Conservation (phyloP, 2,797 vertebrate species). For the Nannoperca obscura region DNA sequence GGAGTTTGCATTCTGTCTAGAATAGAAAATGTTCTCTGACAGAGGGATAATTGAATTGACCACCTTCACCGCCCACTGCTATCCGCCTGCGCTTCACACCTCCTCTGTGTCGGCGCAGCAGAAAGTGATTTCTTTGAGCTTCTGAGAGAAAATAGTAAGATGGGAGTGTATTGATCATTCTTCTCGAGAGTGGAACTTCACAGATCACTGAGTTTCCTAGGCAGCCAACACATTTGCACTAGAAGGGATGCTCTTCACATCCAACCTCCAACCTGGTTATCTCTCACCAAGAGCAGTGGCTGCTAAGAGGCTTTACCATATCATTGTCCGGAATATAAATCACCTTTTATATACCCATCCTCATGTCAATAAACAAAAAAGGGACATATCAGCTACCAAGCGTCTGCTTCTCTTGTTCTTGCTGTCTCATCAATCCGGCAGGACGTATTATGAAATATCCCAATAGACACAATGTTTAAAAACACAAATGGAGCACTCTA, state of each 20-base stretch:
- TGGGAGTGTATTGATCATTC: conserved; percentile 81
- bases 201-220: conserved; percentile 72
- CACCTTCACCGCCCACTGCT: conserved; percentile 66
- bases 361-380: conserved; percentile 65
- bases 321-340: conserved; percentile 77
- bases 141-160: conserved; percentile 76
- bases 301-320: conserved; percentile 71
- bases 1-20: conserved; percentile 43
- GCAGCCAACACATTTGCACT: conserved; percentile 57
- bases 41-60: conserved; percentile 79
- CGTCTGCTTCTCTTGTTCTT: conserved; percentile 22
- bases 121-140: conserved; percentile 77
- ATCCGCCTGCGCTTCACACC: conserved; percentile 62
- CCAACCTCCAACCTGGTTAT: conserved; percentile 72
- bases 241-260: conserved; percentile 56
- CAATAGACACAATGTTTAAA: conserved; percentile 27
- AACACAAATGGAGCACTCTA: background rate
- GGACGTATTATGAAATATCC: conserved; percentile 41
- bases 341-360: conserved; percentile 45
- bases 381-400: conserved; percentile 25
- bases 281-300: conserved; percentile 48
- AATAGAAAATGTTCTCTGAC: conserved; percentile 70
- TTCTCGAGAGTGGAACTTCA: conserved; percentile 64
- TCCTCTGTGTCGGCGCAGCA: conserved; percentile 58
- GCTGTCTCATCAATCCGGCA: conserved; percentile 35